A percentile compares a stretch with the other conserved stretches of the same genome.
Conservation (phyloP, 2,113 vertebrate genomes). For the Indri indri region DNA sequence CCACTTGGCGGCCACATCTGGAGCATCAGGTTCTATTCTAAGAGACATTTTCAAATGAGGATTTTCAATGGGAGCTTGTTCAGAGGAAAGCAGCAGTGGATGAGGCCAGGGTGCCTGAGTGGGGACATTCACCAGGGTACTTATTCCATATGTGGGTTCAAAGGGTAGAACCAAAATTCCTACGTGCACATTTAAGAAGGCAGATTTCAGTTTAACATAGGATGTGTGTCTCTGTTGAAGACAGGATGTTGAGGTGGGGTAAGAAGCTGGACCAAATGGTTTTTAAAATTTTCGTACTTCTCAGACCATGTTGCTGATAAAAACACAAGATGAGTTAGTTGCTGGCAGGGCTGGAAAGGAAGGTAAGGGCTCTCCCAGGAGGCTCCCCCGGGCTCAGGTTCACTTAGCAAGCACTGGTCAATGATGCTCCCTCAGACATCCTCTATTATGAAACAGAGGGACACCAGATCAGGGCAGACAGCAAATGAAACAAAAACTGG, state of each 20-base stretch:
- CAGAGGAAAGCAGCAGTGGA: neutral
- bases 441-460: neutral
- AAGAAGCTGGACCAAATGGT: neutral
- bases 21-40: neutral
- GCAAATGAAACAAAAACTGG: neutral
- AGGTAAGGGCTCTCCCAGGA: neutral
- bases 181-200: neutral
- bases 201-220: neutral
- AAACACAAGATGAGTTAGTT: neutral
- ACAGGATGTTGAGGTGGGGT: neutral
- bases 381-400: neutral
- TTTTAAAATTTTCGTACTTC: slow-evolving; percentile 11
- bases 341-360: neutral
- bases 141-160: neutral
- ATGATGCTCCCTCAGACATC: neutral
- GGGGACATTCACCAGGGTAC: neutral
- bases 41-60: neutral
- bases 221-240: neutral
- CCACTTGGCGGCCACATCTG: neutral
- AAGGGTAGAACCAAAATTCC: neutral
- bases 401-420: neutral
- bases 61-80: neutral
- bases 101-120: neutral
- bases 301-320: neutral
- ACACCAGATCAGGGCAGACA: neutral